Base-by-base conservation (phyloP, 2,113 vertebrate species). In the Peromyscus maniculatus region DNA sequence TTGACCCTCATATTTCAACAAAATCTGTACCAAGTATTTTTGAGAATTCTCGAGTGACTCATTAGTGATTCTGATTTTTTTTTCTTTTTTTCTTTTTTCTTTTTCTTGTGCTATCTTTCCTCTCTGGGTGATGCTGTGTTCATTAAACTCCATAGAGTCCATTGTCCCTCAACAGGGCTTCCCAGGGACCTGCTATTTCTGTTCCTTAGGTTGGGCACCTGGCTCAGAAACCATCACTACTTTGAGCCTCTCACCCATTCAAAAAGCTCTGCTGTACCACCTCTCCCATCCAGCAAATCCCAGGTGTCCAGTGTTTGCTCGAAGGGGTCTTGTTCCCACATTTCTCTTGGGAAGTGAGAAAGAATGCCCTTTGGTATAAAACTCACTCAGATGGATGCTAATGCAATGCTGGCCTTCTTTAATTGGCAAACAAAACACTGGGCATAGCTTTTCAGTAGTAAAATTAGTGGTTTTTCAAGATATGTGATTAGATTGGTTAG, bases 11-110 rank as follows among this genome's bases (percentile, higher is more conserved):
- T 87, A 88, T 43, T 43, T 64, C 31, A 93, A 67, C 26, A 82
- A 95, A 95, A 49, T 64, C 67, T 93, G 72, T 49, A 72, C 5
- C 28, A 92, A 31, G 2, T 72, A 67, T 89, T 78, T 72, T 71
- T 97, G 62, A 75, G 39, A 89, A 10, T 90, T 67, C 91, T 95
- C 62, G 69, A 87, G 28, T 39, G 59, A 64, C 17, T 87, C 74
- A 87, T 91, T 64, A 52, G 59, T 87, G 22, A 71, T 80, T 95
- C 80, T 82, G 49, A 43, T 88, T 55, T 26, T 87, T 87, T 43
- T 43, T 43, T 43, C 39, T 43, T 43, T 43, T 43, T 55, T 75
- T 84, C 66, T 16, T 71, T 52, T 28, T 6, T 26, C 64, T 64
- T 84, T 86, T 16, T 83, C 71, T 87, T 75, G 33, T 64, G 66